Evolutionary conservation across 2,888 invertebrate genomes (phyloP).

Genomic region (Acleris literana): DNA sequence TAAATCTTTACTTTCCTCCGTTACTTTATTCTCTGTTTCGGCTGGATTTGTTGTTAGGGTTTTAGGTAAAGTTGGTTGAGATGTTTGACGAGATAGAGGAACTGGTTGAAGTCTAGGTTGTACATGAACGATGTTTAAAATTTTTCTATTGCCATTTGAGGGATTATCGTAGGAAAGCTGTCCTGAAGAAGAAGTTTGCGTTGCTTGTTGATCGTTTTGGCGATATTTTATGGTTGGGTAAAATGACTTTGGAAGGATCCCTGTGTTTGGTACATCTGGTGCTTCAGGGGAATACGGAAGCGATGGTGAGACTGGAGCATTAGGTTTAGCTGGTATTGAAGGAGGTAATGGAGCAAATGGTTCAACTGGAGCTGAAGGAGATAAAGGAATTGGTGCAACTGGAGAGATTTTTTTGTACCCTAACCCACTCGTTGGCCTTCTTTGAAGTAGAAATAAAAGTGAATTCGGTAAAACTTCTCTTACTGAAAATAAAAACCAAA

Average conservation of each 20-base stretch:
- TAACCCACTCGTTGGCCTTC: background rate
- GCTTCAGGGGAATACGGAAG: too few species aligned
- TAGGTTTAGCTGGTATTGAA: too few species aligned
- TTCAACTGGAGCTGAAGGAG: too few species aligned
- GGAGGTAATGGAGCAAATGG: too few species aligned
- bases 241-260: too few species aligned
- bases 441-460: background rate
- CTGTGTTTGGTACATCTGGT: too few species aligned
- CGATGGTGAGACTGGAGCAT: too few species aligned
- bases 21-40: background rate
- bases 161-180: slow-evolving; percentile 8
- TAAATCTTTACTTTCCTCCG: background rate
- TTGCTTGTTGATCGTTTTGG: background rate
- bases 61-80: background rate
- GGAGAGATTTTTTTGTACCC: background rate
- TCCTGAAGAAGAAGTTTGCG: too few species aligned
- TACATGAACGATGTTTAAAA: slow-evolving; percentile 12
- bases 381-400: too few species aligned
- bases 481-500: slow-evolving; percentile 5
- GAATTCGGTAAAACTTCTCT: slow-evolving; percentile 8
- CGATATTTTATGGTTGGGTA: too few species aligned
- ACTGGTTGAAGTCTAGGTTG: background rate
- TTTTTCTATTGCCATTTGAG: slow-evolving; percentile 9
- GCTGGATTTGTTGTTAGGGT: background rate
- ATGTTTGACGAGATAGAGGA: background rate